Conservation (phyloP, 1,140 invertebrate species). For the Aphidius ervi region DNA sequence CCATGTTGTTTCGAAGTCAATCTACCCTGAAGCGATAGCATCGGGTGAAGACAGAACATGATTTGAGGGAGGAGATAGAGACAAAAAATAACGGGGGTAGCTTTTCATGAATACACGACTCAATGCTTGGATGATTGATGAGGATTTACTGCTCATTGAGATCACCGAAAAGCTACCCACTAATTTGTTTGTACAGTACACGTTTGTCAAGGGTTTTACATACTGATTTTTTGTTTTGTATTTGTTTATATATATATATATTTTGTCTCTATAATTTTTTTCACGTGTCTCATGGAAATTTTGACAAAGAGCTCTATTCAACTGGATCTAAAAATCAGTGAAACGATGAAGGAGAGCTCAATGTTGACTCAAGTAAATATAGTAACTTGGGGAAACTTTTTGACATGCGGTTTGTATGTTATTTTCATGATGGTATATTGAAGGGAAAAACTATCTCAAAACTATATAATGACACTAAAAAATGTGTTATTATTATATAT, state of each 20-base stretch:
- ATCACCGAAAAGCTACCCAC: conserved; percentile 25
- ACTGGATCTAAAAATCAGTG: conserved; percentile 7
- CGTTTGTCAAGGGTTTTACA: conserved; percentile 21
- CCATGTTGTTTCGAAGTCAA: conserved; percentile 9
- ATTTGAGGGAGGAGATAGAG: conserved; percentile 2
- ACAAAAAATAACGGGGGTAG: conserved; percentile 21
- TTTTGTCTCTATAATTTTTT: background rate
- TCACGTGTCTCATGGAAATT: background rate
- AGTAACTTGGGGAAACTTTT: conserved; percentile 24
- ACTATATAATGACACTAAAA: no score
- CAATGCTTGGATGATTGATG: conserved; percentile 28
- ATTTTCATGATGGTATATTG: no score
- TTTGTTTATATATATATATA: conserved; percentile 5
- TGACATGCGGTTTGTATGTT: no score
- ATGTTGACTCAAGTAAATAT: conserved; percentile 24
- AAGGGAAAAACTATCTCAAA: no score
- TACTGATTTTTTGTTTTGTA: conserved; percentile 18
- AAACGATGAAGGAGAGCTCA: conserved; percentile 8
- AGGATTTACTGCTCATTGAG: conserved; percentile 15
- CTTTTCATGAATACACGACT: conserved; percentile 24
- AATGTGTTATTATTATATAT: no score
- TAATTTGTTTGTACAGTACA: conserved; percentile 35
- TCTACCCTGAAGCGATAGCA: background rate
- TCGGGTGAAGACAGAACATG: background rate
- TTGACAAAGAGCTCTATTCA: background rate